Percentiles rank a stretch among this genome's conserved stretches.
Conservation (phyloP, 2,888 invertebrate species). For the Salticus scenicus region DNA sequence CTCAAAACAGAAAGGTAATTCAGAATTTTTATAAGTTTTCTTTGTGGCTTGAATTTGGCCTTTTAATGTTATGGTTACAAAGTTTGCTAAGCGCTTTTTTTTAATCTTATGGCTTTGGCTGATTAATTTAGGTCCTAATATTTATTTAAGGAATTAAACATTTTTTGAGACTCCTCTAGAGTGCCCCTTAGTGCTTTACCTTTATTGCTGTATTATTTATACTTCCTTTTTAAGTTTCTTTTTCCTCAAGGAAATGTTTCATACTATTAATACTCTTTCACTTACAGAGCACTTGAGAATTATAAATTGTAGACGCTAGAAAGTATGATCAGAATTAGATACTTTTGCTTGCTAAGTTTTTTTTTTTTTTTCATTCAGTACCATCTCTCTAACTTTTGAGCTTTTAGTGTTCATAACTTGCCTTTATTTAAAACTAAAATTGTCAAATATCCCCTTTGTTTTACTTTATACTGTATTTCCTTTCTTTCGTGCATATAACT, state of each 20-base stretch:
- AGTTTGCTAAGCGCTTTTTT: slow-evolving; percentile 50
- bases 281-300: background rate
- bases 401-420: background rate
- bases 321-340: background rate
- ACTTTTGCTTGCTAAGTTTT: background rate
- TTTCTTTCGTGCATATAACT: slow-evolving; percentile 4
- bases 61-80: slow-evolving; percentile 50
- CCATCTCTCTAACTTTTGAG: background rate
- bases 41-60: slow-evolving; percentile 60
- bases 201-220: background rate
- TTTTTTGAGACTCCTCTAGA: slow-evolving; percentile 35
- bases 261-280: background rate
- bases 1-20: slow-evolving; percentile 69
- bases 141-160: background rate
- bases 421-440: background rate
- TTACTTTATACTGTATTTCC: background rate
- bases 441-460: background rate
- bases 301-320: background rate
- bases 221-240: background rate
- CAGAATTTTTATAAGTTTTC: slow-evolving; percentile 43
- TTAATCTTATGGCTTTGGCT: slow-evolving; percentile 59
- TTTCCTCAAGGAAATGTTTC: background rate
- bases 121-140: slow-evolving; percentile 54
- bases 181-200: slow-evolving; percentile 49
- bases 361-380: background rate